These are phyloP conservation scores for Drosophila setifemur DNA, from an alignment of 1,140 invertebrate species.

Conservation along the genomic window DNA sequence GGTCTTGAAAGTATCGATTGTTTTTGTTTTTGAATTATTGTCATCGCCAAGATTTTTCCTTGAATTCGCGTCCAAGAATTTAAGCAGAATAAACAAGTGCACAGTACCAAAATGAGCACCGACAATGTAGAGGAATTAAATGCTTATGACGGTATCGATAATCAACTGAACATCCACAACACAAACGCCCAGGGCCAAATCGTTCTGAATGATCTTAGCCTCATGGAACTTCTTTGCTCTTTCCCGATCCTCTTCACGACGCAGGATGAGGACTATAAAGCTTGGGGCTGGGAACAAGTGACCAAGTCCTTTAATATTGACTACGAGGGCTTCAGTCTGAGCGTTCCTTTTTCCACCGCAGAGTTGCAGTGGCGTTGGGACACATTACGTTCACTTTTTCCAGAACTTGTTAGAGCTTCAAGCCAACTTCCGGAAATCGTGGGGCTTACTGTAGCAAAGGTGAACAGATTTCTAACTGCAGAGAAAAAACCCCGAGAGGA, in stretches of 20 bases:
- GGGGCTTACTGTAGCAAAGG: constrained; percentile 20
- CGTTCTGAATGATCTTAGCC: constrained; percentile 62
- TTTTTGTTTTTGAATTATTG: neutral
- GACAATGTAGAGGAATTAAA: neutral
- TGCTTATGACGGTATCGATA: neutral
- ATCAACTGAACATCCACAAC: constrained; percentile 33
- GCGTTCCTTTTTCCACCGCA: constrained; percentile 22
- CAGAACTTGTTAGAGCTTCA: constrained; percentile 6
- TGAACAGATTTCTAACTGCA: constrained; percentile 2
- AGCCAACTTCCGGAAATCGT: constrained; percentile 25
- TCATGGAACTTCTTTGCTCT: constrained; percentile 50
- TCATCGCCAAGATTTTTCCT: no score
- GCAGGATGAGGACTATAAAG: constrained; percentile 47
- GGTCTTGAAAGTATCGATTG: neutral
- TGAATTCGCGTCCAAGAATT: no score
- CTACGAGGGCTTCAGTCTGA: constrained; percentile 26
- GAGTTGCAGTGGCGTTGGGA: constrained; percentile 60
- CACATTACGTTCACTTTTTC: constrained; percentile 21
- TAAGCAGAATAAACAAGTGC: no score
- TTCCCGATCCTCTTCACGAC: constrained; percentile 55
- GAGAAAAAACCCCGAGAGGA: neutral
- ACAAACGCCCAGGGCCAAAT: constrained; percentile 28
- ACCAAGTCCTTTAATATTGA: constrained; percentile 43
- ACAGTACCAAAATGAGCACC: constrained; percentile 11
- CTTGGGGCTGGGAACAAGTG: constrained; percentile 66